These are phyloP conservation scores for Phylloscopus trochilus DNA, from an alignment of 2,113 vertebrate genomes.

Conservation along the genomic window DNA sequence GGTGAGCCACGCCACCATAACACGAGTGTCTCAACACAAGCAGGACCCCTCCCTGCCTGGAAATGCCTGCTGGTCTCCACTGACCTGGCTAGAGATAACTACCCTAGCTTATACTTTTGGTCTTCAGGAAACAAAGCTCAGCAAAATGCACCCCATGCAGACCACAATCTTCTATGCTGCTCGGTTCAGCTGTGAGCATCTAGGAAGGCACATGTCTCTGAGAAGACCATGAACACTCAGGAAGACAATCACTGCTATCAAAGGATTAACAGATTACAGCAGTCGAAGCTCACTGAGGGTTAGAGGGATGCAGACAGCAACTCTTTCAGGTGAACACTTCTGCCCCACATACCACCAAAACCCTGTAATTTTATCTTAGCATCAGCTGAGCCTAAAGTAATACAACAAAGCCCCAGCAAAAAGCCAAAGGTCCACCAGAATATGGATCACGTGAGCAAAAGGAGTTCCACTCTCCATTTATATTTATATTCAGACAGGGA, in stretches of 20 bases:
- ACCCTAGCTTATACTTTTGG: neutral
- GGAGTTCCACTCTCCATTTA: neutral
- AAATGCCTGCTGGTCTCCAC: neutral
- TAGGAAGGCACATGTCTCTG: accelerated
- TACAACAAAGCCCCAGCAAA: neutral
- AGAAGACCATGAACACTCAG: accelerated
- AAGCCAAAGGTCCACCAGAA: neutral
- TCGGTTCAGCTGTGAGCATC: neutral
- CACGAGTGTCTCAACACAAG: accelerated
- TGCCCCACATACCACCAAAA: neutral
- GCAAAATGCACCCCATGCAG: neutral
- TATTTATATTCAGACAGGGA: neutral
- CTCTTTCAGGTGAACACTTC: neutral
- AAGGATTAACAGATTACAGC: neutral
- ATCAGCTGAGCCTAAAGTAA: neutral
- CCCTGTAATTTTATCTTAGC: neutral
- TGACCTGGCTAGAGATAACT: neutral
- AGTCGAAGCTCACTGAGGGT: neutral
- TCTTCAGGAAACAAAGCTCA: neutral
- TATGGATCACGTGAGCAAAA: accelerated
- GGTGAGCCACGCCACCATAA: neutral
- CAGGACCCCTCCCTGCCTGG: neutral
- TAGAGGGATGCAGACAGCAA: neutral
- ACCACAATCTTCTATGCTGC: neutral
- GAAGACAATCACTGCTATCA: neutral